Conservation (phyloP, 2,888 invertebrate species). For the Miltochrista miniata region DNA sequence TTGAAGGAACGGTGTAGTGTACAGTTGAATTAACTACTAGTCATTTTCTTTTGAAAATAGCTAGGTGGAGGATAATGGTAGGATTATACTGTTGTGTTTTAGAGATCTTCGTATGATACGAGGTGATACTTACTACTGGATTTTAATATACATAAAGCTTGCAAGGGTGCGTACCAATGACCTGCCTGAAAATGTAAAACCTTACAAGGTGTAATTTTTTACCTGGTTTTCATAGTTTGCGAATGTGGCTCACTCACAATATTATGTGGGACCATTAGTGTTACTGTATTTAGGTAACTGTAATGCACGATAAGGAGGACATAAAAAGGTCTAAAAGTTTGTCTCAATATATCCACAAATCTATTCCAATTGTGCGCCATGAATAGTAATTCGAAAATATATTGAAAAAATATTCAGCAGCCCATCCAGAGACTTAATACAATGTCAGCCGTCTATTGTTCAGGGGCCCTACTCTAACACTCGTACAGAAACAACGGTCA, state of each 20-base stretch:
- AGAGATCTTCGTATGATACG: conserved; percentile 32
- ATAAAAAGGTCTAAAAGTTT: too few relatives aligned
- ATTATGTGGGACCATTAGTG: conserved; percentile 65
- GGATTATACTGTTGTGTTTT: conserved; percentile 37
- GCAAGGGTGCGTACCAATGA: conserved; percentile 13
- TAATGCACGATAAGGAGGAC: conserved; percentile 20
- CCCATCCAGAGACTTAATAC: too few relatives aligned
- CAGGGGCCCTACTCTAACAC: too few relatives aligned
- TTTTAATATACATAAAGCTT: conserved; percentile 14
- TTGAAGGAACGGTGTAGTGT: conserved; percentile 67
- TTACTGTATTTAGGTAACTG: conserved; percentile 43
- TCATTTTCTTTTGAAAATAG: conserved; percentile 82
- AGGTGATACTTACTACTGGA: conserved; percentile 25
- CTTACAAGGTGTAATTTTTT: conserved; percentile 23
- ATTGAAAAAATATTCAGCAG: too few relatives aligned
- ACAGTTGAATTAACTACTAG: conserved; percentile 64
- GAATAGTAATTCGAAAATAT: too few relatives aligned
- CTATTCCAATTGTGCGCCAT: too few relatives aligned
- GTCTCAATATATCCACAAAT: too few relatives aligned
- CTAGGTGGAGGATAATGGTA: conserved; percentile 64
- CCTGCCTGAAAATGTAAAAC: conserved; percentile 39
- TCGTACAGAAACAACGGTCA: too few relatives aligned
- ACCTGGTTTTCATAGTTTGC: conserved; percentile 38
- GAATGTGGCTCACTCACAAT: conserved; percentile 57
- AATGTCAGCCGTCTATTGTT: too few relatives aligned